Conservation (phyloP, 2,797 vertebrate species). For the Acanthornis magna region DNA sequence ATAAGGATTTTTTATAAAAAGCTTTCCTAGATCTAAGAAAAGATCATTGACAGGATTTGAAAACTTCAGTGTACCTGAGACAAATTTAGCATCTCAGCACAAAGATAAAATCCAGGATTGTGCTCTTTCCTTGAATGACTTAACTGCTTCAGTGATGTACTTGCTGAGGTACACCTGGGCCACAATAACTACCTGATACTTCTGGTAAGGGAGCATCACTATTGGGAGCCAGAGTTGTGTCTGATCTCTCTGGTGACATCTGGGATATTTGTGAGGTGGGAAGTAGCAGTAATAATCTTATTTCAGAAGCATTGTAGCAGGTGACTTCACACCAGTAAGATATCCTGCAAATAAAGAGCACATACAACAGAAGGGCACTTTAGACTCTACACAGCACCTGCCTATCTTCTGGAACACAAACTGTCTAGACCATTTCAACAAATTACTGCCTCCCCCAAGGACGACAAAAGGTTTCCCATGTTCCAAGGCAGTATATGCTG, state of each 20-base stretch:
- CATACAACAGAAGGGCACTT: not conserved
- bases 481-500: not conserved
- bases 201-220: not conserved
- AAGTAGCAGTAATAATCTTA: not conserved
- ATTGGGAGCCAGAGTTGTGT: not conserved
- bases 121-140: not conserved
- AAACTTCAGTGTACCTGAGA: not conserved
- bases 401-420: not conserved
- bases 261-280: not conserved
- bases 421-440: not conserved
- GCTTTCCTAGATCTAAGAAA: not conserved
- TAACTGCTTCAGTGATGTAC: not conserved
- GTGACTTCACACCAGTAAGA: not conserved
- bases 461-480: not conserved
- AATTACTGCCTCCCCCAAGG: not conserved
- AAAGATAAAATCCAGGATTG: not conserved
- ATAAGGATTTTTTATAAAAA: not conserved
- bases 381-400: not conserved
- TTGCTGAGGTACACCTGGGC: not conserved
- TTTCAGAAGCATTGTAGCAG: not conserved
- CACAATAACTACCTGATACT: not conserved
- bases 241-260: not conserved
- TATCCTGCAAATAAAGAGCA: not conserved
- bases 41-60: not conserved
- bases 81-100: not conserved